These are phyloP conservation scores for Podarcis siculus DNA, from an alignment of 2,797 vertebrate genomes.

Conservation along the genomic window DNA sequence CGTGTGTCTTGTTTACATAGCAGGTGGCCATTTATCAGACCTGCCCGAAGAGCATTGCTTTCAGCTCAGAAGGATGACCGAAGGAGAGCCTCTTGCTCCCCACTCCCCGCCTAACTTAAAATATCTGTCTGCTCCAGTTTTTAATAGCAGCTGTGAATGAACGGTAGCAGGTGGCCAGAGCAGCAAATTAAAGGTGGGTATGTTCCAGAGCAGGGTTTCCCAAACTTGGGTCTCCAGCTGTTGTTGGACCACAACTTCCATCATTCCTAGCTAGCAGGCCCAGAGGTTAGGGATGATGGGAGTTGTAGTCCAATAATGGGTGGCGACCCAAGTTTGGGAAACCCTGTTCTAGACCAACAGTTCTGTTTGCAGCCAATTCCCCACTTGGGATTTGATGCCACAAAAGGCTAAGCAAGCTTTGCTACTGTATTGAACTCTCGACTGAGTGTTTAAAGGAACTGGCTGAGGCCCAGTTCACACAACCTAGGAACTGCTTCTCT, in stretches of 20 bases:
- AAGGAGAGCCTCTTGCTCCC: neutral
- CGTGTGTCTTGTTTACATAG: neutral
- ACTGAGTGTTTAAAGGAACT: neutral
- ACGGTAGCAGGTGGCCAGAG: neutral
- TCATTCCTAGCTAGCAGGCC: neutral
- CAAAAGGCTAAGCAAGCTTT: neutral
- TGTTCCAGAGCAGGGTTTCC: neutral
- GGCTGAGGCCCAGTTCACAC: neutral
- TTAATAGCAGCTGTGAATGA: neutral
- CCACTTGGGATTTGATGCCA: neutral
- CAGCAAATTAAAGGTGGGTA: neutral
- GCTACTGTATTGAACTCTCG: neutral
- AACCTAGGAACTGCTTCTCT: neutral
- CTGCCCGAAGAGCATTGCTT: neutral
- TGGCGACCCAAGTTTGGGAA: neutral
- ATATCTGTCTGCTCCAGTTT: neutral
- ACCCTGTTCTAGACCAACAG: neutral
- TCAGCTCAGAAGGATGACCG: neutral
- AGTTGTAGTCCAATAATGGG: neutral
- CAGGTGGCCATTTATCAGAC: neutral
- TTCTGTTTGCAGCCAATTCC: neutral
- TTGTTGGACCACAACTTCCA: neutral
- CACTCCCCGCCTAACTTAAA: neutral
- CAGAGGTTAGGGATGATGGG: no score
- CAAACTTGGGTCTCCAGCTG: neutral